These are phyloP conservation scores for Passer montanus DNA, from an alignment of 2,113 vertebrate species.

Conservation along the genomic window DNA sequence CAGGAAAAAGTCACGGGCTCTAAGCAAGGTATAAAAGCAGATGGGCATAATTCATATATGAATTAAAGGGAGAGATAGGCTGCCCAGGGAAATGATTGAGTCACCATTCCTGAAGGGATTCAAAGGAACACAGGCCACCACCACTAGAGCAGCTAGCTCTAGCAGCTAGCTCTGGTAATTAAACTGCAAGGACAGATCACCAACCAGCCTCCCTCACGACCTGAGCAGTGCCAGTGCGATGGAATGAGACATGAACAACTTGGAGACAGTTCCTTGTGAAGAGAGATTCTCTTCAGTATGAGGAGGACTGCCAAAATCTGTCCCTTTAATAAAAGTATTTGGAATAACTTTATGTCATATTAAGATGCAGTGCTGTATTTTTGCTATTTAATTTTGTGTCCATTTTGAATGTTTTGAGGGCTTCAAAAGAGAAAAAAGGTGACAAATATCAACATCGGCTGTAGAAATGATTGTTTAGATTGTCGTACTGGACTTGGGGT, in stretches of 20 bases:
- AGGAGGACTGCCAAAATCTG: not conserved
- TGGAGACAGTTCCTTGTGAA: not conserved
- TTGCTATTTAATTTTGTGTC: not conserved
- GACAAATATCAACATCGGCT: not conserved
- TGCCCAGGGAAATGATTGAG: not conserved
- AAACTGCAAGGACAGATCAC: not conserved
- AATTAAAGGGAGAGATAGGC: not conserved
- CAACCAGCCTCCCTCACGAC: not conserved
- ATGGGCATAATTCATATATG: not conserved
- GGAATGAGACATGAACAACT: not conserved
- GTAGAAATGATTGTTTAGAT: not conserved
- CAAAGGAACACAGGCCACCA: not conserved
- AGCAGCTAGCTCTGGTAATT: not conserved
- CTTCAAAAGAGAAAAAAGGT: not conserved
- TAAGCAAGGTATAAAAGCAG: not conserved
- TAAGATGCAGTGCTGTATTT: not conserved
- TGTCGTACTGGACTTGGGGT: not conserved
- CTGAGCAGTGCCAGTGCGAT: not conserved
- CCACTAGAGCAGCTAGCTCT: not conserved
- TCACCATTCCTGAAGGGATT: not conserved
- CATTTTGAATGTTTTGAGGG: not conserved
- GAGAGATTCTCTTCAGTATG: not conserved
- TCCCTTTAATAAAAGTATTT: not conserved
- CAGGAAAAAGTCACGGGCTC: not conserved
- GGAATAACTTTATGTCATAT: not conserved